These are phyloP conservation scores for Atherinomorus stipes DNA, from an alignment of 2,113 vertebrate genomes.

Conservation along the genomic window DNA sequence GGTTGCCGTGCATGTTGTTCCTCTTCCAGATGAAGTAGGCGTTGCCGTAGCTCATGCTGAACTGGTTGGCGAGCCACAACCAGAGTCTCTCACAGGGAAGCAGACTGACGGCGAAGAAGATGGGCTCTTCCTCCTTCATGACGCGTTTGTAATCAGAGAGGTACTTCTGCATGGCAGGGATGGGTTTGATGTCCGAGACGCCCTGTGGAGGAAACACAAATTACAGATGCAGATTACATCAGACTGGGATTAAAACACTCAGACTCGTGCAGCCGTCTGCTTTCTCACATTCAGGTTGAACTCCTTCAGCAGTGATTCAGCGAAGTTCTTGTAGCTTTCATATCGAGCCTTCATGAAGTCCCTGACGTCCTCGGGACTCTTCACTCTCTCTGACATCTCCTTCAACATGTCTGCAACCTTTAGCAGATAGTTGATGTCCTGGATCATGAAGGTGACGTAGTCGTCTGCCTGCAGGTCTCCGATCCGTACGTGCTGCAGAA, in stretches of 20 bases:
- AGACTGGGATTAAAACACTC: too few relatives aligned
- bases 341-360: background rate
- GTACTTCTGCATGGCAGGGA: constrained; percentile 5
- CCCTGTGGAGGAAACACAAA: background rate
- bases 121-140: background rate
- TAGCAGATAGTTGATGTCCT: background rate
- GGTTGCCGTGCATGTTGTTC: background rate
- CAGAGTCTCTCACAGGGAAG: constrained; percentile 19
- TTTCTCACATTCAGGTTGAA: background rate
- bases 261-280: background rate
- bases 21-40: constrained; percentile 22
- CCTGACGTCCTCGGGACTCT: background rate
- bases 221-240: too few relatives aligned
- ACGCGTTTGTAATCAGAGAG: background rate
- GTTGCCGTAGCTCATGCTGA: background rate
- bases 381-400: background rate
- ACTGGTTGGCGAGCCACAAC: background rate
- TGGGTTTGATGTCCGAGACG: background rate
- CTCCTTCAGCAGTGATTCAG: background rate
- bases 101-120: constrained; percentile 7
- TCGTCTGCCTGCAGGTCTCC: background rate
- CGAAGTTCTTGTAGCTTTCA: background rate
- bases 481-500: background rate
- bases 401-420: background rate
- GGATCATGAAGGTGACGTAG: background rate